A percentile compares a stretch with the other conserved stretches of the same genome.
Conservation (phyloP, 1,140 invertebrate species). For the Rhopalosiphum padi region DNA sequence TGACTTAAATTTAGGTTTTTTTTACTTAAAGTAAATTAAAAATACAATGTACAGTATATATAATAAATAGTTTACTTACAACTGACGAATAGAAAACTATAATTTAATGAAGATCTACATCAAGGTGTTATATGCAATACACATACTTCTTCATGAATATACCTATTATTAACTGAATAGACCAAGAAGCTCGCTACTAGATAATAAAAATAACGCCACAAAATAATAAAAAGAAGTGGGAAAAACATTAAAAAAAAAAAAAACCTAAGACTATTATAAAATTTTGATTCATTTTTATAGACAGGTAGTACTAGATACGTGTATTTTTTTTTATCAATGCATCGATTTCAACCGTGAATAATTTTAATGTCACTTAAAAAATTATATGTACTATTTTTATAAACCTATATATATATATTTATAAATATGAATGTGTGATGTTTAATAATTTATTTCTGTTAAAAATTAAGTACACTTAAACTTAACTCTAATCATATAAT, state of each 20-base stretch:
- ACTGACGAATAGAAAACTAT: neutral
- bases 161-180: neutral
- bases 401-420: too few species aligned
- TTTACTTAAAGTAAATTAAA: neutral
- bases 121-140: neutral
- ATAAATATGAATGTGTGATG: neutral
- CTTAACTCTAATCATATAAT: neutral
- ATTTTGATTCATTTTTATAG: neutral
- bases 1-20: neutral
- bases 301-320: neutral
- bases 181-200: neutral
- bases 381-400: neutral
- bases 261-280: neutral
- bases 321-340: neutral
- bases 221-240: neutral
- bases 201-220: neutral
- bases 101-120: neutral
- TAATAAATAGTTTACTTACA: neutral
- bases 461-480: neutral
- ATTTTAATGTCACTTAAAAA: neutral
- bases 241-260: neutral
- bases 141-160: neutral
- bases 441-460: neutral
- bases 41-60: neutral
- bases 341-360: slow-evolving; percentile 13